Conservation (phyloP, 2,113 vertebrate species). For the Ceratotherium simum region DNA sequence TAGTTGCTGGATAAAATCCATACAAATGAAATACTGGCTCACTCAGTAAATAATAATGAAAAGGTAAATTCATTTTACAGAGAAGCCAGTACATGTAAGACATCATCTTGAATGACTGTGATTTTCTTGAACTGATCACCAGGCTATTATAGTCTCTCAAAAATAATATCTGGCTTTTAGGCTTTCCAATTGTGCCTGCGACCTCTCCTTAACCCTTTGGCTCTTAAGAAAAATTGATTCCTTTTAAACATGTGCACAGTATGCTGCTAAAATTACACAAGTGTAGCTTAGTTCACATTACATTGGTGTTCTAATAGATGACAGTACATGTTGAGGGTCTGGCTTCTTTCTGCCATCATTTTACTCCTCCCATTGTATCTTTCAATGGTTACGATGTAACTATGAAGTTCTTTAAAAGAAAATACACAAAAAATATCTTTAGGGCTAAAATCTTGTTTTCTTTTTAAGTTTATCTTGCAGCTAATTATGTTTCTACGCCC, state of each 20-base stretch:
- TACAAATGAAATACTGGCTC: constrained; percentile 88
- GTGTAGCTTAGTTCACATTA: not conserved
- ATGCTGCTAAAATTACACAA: not conserved
- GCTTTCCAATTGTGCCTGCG: constrained; percentile 51
- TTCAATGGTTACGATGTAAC: not conserved
- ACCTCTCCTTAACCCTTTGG: constrained; percentile 83
- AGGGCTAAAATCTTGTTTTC: constrained; percentile 4
- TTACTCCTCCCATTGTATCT: not conserved
- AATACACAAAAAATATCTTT: not conserved
- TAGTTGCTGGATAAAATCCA: constrained; percentile 87
- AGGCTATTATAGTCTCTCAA: constrained; percentile 83
- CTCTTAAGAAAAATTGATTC: constrained; percentile 82
- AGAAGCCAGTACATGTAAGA: constrained; percentile 84
- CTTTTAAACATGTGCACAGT: constrained; percentile 38
- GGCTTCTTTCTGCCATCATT: not conserved
- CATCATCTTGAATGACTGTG: constrained; percentile 84
- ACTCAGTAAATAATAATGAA: constrained; percentile 90
- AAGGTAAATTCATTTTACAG: constrained; percentile 88
- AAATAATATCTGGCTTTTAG: constrained; percentile 85
- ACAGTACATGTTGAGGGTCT: rapidly evolving
- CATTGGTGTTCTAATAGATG: not conserved
- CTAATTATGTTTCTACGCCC: not conserved
- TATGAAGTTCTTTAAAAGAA: not conserved
- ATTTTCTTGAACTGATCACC: constrained; percentile 78
- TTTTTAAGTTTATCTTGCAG: constrained; percentile 33